These are phyloP conservation scores for Thysanoteuthis rhombus DNA, from an alignment of 2,888 invertebrate species.

Conservation along the genomic window DNA sequence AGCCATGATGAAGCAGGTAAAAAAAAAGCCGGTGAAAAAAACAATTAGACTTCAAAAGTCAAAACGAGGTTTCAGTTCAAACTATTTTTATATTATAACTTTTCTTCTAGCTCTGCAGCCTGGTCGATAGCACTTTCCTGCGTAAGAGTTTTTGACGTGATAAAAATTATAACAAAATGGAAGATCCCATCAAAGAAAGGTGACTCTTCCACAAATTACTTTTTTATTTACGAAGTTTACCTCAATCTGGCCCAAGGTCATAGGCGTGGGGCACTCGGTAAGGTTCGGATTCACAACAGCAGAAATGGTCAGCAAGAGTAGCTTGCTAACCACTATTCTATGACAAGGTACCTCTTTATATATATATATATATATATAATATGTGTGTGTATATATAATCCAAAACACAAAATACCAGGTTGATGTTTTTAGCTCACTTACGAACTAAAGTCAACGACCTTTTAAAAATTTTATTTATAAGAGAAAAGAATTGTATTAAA, in stretches of 20 bases:
- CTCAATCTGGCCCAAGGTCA: neutral
- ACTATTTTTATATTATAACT: neutral
- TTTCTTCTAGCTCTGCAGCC: too few relatives aligned
- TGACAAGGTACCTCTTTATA: neutral
- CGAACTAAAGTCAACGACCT: too few relatives aligned
- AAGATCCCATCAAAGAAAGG: neutral
- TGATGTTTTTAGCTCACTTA: neutral
- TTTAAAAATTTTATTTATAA: too few relatives aligned
- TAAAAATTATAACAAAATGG: too few relatives aligned
- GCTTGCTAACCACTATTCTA: neutral
- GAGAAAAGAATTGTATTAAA: too few relatives aligned
- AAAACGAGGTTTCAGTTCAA: neutral
- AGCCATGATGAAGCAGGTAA: slow-evolving; percentile 47
- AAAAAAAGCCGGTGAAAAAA: neutral
- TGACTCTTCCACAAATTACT: neutral
- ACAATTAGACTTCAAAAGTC: neutral
- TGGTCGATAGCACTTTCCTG: too few relatives aligned
- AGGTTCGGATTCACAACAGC: neutral
- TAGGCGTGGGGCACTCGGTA: neutral
- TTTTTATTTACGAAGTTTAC: neutral
- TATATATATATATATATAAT: slow-evolving; percentile 12
- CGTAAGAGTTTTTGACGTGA: too few relatives aligned
- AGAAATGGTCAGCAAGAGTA: neutral
- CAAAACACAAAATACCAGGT: neutral
- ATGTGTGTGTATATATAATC: neutral